phyloP scores from a whole-genome alignment of 2,797 vertebrate genomes.

The Acanthopagrus latus region DNA sequence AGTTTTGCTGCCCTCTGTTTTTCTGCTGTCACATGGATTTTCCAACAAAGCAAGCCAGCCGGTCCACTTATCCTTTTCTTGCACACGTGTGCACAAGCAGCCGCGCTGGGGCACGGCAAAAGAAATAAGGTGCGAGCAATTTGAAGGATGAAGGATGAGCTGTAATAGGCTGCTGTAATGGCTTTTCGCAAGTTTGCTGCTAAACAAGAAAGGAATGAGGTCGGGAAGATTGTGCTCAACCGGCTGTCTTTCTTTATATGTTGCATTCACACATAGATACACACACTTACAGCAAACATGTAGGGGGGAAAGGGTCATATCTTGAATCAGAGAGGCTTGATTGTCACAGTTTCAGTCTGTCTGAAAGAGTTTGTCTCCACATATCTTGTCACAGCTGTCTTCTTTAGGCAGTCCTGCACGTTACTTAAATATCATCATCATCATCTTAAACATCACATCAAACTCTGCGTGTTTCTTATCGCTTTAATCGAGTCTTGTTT shows the following conservation, averaged over 20 bases:
- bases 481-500: constrained; percentile 9
- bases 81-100: constrained; percentile 42
- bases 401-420: constrained; percentile 21
- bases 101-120: constrained; percentile 24
- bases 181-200: constrained; percentile 13
- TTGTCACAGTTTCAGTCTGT: not conserved
- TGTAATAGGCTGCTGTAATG: constrained; percentile 23
- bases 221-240: not conserved
- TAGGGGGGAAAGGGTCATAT: not conserved
- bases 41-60: constrained; percentile 10
- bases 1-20: constrained; percentile 9
- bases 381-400: constrained; percentile 2
- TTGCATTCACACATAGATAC: not conserved
- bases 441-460: constrained; percentile 28
- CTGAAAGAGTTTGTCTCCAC: constrained; percentile 4
- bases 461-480: constrained; percentile 15
- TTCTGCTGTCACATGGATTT: constrained; percentile 48
- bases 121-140: constrained; percentile 26
- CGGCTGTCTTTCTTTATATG: not conserved
- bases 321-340: not conserved
- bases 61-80: constrained; percentile 21
- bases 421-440: not conserved
- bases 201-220: constrained; percentile 20
- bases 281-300: not conserved
- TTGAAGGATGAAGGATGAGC: constrained; percentile 31